Evolutionary conservation across 2,797 vertebrate species (phyloP).

Genomic region (Tragelaphus eurycerus): DNA sequence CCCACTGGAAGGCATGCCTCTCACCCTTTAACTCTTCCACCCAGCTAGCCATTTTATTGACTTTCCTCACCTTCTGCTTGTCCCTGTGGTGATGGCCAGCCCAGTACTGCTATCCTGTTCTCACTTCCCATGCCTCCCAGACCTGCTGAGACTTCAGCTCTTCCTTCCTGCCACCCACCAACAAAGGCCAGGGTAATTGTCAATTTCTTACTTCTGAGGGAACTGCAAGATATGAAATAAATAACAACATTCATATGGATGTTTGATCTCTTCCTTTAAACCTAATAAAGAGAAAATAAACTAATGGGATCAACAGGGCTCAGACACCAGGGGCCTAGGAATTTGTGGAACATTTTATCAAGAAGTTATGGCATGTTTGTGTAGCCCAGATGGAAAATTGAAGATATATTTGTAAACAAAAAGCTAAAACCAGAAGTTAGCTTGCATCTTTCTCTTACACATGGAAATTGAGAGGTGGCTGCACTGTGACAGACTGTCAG

Average conservation of each 20-base stretch:
- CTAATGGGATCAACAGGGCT: background rate
- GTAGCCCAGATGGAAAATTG: background rate
- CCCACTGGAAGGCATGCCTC: background rate
- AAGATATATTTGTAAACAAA: constrained; percentile 35
- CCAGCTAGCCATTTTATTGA: background rate
- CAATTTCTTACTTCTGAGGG: background rate
- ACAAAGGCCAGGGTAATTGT: background rate
- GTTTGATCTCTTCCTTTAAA: background rate
- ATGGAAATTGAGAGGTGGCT: background rate
- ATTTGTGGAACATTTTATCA: background rate
- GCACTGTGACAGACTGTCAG: background rate
- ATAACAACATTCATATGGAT: background rate
- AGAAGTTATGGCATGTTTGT: background rate
- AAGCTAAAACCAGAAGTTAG: background rate
- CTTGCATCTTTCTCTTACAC: background rate
- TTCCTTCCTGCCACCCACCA: background rate
- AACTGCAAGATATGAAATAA: background rate
- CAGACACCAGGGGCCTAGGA: background rate
- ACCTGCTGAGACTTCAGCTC: background rate
- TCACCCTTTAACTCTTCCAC: background rate
- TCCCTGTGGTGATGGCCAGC: background rate
- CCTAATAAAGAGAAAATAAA: background rate
- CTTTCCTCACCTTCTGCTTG: background rate
- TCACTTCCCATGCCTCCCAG: rapidly evolving
- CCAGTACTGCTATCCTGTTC: too few relatives aligned